These are phyloP conservation scores for Motacilla tschutschensis DNA, from an alignment of 2,113 vertebrate genomes.

Conservation along the genomic window DNA sequence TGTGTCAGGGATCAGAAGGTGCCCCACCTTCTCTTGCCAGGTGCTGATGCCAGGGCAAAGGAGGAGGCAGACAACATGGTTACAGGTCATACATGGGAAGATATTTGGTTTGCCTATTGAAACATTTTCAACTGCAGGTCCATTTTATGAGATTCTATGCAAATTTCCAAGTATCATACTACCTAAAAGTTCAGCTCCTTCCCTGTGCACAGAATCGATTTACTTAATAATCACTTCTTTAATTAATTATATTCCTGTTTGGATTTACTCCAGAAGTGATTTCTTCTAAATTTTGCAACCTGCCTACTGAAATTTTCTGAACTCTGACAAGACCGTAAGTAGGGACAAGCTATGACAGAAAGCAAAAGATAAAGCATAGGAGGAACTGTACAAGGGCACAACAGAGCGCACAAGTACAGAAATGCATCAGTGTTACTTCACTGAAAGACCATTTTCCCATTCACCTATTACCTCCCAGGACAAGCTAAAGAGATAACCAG, in stretches of 20 bases:
- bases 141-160: not conserved
- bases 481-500: not conserved
- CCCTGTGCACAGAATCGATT: not conserved
- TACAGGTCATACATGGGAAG: not conserved
- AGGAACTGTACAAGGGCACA: not conserved
- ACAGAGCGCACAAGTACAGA: not conserved
- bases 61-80: not conserved
- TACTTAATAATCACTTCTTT: not conserved
- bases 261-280: not conserved
- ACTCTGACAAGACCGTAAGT: not conserved
- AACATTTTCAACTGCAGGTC: not conserved
- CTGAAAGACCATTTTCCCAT: not conserved
- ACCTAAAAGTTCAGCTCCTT: not conserved
- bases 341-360: not conserved
- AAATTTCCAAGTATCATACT: not conserved
- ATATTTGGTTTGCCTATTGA: fast-evolving
- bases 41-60: not conserved
- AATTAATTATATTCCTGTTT: not conserved
- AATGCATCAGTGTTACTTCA: not conserved
- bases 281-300: not conserved
- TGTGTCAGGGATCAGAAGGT: not conserved
- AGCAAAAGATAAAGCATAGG: not conserved
- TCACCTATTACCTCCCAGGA: not conserved
- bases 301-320: not conserved
- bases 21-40: not conserved